Evolutionary conservation across 92 coral and sea anemone species (phyloP).

Genomic region (Zoanthus sociatus): DNA sequence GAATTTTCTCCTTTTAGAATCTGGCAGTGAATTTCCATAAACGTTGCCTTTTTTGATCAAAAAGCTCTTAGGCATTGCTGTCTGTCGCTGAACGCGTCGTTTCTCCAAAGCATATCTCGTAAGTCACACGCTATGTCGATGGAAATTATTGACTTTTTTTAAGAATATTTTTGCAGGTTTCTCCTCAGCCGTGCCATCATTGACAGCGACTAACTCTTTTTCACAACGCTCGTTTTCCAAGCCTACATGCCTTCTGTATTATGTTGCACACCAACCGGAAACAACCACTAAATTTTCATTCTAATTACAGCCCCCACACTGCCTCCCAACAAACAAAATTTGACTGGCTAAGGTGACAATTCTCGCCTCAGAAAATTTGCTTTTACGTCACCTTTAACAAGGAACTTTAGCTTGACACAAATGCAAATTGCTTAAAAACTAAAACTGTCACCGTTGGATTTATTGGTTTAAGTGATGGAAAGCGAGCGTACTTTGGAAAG

Average conservation of each 20-base stretch:
- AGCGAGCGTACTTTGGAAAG: too few species aligned
- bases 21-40: conserved; percentile 66
- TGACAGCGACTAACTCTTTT: neutral
- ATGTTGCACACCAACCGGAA: conserved; percentile 83
- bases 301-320: conserved; percentile 82
- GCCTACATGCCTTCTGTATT: conserved; percentile 75
- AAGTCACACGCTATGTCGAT: conserved; percentile 55
- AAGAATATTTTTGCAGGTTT: neutral
- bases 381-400: conserved; percentile 74
- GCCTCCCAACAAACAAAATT: conserved; percentile 53
- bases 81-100: conserved; percentile 48
- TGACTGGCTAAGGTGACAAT: conserved; percentile 69
- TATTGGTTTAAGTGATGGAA: neutral
- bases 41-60: conserved; percentile 92
- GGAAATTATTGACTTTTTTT: conserved; percentile 33
- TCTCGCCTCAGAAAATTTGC: conserved; percentile 62
- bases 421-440: conserved; percentile 43
- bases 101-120: conserved; percentile 66
- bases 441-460: conserved; percentile 5
- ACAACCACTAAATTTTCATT: conserved; percentile 75
- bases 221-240: conserved; percentile 64
- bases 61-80: conserved; percentile 98
- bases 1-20: conserved; percentile 36
- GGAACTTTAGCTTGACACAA: conserved; percentile 33
- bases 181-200: conserved; percentile 17